Evolutionary conservation across 2,888 invertebrate genomes (phyloP).

Genomic region (Exephanes ischioxanthus): DNA sequence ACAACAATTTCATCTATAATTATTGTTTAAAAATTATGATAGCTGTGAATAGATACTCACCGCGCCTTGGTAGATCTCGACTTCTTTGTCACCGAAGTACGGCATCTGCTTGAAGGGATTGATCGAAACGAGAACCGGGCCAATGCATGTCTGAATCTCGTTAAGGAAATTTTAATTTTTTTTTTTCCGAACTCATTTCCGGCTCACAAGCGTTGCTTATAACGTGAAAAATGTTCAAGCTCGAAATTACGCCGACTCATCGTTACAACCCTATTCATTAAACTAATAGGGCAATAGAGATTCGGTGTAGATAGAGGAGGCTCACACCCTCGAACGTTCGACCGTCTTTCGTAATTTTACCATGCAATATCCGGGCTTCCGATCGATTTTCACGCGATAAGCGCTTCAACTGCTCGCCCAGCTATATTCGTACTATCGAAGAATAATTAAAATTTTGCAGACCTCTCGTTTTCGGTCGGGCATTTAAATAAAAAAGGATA

Average conservation of each 20-base stretch:
- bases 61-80: constrained; percentile 87
- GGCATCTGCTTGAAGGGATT: constrained; percentile 89
- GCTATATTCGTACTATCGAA: background rate
- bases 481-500: constrained; percentile 84
- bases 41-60: constrained; percentile 80
- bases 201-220: constrained; percentile 2
- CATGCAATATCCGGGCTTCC: constrained; percentile 5
- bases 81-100: constrained; percentile 88
- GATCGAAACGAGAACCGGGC: constrained; percentile 88
- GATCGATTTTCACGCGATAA: constrained; percentile 22
- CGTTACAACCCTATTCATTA: constrained; percentile 24
- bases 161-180: constrained; percentile 75
- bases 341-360: constrained; percentile 12
- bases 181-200: constrained; percentile 30
- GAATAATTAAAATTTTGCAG: background rate
- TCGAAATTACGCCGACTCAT: constrained; percentile 12
- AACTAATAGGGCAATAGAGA: constrained; percentile 12
- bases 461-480: background rate
- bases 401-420: background rate
- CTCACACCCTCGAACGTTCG: constrained; percentile 12
- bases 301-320: background rate
- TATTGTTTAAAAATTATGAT: background rate
- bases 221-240: constrained; percentile 2
- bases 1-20: background rate
- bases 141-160: constrained; percentile 87